Percentiles rank a stretch among this genome's conserved stretches.
These are phyloP conservation scores for Tylochromis polylepis DNA, from an alignment of 2,113 vertebrate species.

Conservation along the genomic window DNA sequence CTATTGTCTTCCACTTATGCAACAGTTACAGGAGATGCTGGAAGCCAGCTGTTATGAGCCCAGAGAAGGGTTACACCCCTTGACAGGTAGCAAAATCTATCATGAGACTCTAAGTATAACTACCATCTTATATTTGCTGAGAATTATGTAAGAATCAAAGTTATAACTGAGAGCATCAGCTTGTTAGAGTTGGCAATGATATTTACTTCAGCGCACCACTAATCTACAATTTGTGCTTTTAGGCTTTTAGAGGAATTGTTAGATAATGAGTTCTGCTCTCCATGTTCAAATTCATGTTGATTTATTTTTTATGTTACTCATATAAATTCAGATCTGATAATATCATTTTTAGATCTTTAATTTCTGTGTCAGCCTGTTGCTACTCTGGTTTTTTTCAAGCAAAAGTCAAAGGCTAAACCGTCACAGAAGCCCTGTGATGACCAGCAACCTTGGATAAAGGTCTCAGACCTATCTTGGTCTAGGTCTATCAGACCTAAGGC, in stretches of 20 bases:
- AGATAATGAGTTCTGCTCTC: neutral
- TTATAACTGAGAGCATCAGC: neutral
- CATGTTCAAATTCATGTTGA: neutral
- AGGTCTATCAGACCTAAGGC: neutral
- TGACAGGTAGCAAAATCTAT: neutral
- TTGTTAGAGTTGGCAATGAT: neutral
- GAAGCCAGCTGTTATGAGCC: neutral
- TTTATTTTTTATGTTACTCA: neutral
- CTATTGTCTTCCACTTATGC: fast-evolving
- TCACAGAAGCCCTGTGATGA: neutral
- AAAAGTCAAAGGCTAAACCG: neutral
- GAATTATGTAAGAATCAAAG: neutral
- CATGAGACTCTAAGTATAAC: neutral
- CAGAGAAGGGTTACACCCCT: neutral
- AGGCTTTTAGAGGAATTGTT: neutral
- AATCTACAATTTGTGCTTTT: neutral
- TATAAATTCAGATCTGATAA: neutral
- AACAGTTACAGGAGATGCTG: neutral
- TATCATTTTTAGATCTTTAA: neutral
- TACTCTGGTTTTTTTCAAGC: neutral
- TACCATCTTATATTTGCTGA: neutral
- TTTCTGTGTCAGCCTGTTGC: neutral
- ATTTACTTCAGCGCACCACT: neutral
- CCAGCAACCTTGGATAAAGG: neutral
- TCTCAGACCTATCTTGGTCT: neutral